Evolutionary conservation across 2,113 vertebrate species (phyloP).

Genomic region (Menura novaehollandiae): DNA sequence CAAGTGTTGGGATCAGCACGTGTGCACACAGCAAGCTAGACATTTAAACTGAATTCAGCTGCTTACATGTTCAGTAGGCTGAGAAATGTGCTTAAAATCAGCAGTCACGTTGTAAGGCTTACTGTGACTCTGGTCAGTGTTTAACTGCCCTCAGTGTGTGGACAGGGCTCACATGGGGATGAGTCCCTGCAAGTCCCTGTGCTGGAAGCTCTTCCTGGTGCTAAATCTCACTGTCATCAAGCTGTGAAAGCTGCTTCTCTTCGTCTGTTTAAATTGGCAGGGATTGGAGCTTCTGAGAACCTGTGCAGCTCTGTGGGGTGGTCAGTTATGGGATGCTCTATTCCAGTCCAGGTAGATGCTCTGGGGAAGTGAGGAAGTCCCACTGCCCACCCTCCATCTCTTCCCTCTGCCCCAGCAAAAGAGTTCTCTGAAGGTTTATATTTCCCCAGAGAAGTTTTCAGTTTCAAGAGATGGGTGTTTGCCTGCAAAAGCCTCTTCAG

Average conservation of each 20-base stretch:
- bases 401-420: not conserved
- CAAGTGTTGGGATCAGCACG: not conserved
- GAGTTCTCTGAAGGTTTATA: not conserved
- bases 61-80: not conserved
- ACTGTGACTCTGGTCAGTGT: not conserved
- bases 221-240: not conserved
- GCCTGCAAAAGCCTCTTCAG: not conserved
- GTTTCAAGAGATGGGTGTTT: not conserved
- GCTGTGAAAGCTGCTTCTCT: not conserved
- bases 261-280: not conserved
- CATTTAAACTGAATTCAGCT: not conserved
- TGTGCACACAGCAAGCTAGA: not conserved
- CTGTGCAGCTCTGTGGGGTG: not conserved
- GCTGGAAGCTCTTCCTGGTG: not conserved
- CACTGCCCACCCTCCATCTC: not conserved
- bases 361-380: not conserved
- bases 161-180: rapidly evolving
- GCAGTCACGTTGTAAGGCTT: not conserved
- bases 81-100: not conserved
- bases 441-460: not conserved
- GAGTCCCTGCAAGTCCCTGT: rapidly evolving
- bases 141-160: not conserved
- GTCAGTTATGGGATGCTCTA: rapidly evolving
- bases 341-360: not conserved
- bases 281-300: not conserved